phyloP scores from a whole-genome alignment of 2,888 invertebrate genomes.

The Drosophila parthenogenetica region DNA sequence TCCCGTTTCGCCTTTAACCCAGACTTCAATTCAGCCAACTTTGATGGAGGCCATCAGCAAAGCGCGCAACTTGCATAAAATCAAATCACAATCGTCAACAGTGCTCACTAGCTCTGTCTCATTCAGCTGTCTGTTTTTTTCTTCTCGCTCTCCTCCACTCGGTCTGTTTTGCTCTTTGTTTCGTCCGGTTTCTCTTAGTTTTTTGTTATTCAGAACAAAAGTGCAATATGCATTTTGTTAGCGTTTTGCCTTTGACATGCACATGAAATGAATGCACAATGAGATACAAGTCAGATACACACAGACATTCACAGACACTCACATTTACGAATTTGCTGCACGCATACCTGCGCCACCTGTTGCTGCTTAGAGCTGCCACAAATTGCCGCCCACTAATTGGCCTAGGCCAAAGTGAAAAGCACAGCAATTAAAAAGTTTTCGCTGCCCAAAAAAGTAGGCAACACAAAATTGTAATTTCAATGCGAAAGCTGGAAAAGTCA shows the following conservation, averaged over 20 bases:
- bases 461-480: conserved; percentile 48
- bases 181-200: conserved; percentile 18
- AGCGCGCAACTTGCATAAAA: conserved; percentile 45
- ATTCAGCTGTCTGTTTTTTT: no score
- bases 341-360: conserved; percentile 58
- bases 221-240: conserved; percentile 65
- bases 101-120: not conserved
- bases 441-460: conserved; percentile 52
- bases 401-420: conserved; percentile 22
- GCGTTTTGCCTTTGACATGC: conserved; percentile 50
- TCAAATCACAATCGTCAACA: conserved; percentile 62
- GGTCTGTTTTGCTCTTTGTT: conserved; percentile 1
- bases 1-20: not conserved
- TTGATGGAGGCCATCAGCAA: conserved; percentile 25
- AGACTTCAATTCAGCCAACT: conserved; percentile 8
- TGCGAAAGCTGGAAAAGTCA: conserved; percentile 52
- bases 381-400: conserved; percentile 61
- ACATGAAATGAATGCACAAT: conserved; percentile 72
- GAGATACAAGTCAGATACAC: conserved; percentile 44
- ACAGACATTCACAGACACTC: conserved; percentile 13
- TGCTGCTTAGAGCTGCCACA: conserved; percentile 40
- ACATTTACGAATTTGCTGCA: not conserved
- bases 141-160: not conserved
- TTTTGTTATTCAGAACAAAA: conserved; percentile 59
- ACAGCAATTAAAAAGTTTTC: conserved; percentile 47